Percentiles rank a stretch among this genome's conserved stretches.
Evolutionary conservation across 2,888 invertebrate species (phyloP).

Genomic region (Caenorhabditis zanzibari): DNA sequence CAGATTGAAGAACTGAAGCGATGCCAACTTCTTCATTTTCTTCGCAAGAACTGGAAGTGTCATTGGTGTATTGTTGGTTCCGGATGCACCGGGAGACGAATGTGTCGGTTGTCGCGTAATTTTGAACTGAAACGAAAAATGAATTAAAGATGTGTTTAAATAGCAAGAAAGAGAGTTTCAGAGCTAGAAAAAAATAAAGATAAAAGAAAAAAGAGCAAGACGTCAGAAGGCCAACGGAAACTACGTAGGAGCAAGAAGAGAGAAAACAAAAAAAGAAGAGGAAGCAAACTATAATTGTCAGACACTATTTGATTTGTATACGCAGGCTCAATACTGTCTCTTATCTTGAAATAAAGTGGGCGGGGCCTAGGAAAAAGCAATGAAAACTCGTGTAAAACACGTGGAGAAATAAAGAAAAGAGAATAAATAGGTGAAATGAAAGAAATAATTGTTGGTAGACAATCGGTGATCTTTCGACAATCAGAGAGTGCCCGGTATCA

Average conservation of each 20-base stretch:
- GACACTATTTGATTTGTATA: conserved; percentile 14
- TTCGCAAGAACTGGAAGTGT: conserved; percentile 74
- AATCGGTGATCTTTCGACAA: conserved; percentile 19
- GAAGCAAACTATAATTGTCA: conserved; percentile 38
- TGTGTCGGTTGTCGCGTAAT: conserved; percentile 54
- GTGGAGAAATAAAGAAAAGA: neutral
- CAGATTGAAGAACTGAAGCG: conserved; percentile 71
- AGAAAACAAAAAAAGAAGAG: neutral
- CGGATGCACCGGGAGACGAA: conserved; percentile 53
- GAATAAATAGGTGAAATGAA: too few species aligned
- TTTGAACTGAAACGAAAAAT: conserved; percentile 39
- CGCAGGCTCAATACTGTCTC: conserved; percentile 9
- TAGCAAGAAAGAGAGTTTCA: conserved; percentile 20
- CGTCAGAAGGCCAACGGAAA: conserved; percentile 35
- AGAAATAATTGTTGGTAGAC: conserved; percentile 13
- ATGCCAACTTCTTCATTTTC: conserved; percentile 74
- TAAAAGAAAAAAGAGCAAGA: conserved; percentile 27
- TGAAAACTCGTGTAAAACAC: conserved; percentile 18
- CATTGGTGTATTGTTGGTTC: conserved; percentile 60
- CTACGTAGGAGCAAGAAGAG: conserved; percentile 22
- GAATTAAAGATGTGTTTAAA: neutral
- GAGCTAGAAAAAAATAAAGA: conserved; percentile 35
- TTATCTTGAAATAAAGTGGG: conserved; percentile 18
- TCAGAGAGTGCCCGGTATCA: neutral
- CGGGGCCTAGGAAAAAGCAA: neutral